Evolutionary conservation across 2,888 invertebrate genomes (phyloP).

Genomic region (Operophtera brumata): DNA sequence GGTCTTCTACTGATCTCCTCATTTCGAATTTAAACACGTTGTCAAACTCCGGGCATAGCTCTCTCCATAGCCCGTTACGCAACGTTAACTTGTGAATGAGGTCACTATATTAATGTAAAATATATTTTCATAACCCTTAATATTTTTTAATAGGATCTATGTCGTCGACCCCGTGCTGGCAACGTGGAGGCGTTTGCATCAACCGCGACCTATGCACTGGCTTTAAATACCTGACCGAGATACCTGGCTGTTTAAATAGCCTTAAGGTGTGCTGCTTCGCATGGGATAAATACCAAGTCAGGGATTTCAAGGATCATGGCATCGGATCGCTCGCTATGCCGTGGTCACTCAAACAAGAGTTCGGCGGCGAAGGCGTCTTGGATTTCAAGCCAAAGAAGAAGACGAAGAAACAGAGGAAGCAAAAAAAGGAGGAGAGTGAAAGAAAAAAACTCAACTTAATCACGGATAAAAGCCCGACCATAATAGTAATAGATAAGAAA

Average conservation of each 20-base stretch:
- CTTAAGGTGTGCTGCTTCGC: constrained; percentile 66
- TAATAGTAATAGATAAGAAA: constrained; percentile 29
- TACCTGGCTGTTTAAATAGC: constrained; percentile 61
- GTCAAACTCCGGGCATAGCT: no score
- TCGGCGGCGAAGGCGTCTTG: constrained; percentile 59
- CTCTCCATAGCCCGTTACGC: no score
- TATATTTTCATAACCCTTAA: no score
- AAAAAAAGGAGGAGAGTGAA: background rate
- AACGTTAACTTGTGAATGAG: no score
- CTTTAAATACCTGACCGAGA: constrained; percentile 48
- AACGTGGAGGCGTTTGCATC: constrained; percentile 63
- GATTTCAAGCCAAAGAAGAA: constrained; percentile 17
- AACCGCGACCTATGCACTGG: constrained; percentile 55
- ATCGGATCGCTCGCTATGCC: constrained; percentile 49
- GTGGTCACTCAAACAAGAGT: constrained; percentile 45
- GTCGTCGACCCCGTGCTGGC: constrained; percentile 63
- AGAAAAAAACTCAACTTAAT: background rate
- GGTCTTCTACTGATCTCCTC: no score
- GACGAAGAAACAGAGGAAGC: background rate
- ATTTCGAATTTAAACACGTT: no score
- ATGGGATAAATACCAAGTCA: constrained; percentile 58
- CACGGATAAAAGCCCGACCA: constrained; percentile 7
- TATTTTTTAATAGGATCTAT: constrained; percentile 52
- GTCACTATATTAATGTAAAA: no score
- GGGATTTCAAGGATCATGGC: constrained; percentile 52